Conservation (phyloP, 1,140 invertebrate genomes). For the Leptonema lineaticorne region DNA sequence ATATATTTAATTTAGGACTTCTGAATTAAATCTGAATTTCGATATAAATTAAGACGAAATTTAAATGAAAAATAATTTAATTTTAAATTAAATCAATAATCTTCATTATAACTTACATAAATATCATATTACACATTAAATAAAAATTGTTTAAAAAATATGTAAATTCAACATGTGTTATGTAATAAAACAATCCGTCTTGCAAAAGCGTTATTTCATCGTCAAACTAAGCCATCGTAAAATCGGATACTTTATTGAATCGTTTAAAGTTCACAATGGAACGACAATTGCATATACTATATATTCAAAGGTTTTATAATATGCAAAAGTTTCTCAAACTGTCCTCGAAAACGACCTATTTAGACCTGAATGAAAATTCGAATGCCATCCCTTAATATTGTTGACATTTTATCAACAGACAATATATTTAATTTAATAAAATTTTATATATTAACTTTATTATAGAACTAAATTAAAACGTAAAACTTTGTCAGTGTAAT, state of each 20-base stretch:
- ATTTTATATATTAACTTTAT: too few relatives aligned
- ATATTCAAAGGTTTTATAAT: conserved; percentile 13
- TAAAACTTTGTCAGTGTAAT: too few relatives aligned
- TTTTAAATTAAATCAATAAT: too few relatives aligned
- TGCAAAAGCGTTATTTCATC: not conserved
- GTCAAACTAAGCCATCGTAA: not conserved
- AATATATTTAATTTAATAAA: too few relatives aligned
- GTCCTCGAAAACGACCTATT: too few relatives aligned
- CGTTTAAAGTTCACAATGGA: conserved; percentile 28
- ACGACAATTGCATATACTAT: conserved; percentile 26
- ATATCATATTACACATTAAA: too few relatives aligned
- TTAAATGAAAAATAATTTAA: not conserved
- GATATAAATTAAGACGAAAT: not conserved
- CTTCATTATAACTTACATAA: too few relatives aligned
- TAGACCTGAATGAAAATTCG: too few relatives aligned
- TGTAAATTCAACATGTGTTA: not conserved
- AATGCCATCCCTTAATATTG: too few relatives aligned
- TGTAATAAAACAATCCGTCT: not conserved
- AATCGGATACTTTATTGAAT: conserved; percentile 25
- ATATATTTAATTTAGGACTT: too few relatives aligned
- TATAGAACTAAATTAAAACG: too few relatives aligned
- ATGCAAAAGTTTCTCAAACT: conserved; percentile 15
- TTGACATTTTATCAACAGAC: too few relatives aligned
- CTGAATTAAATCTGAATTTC: not conserved
- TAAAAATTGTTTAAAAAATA: not conserved